Evolutionary conservation across 2,797 vertebrate genomes (phyloP).

Genomic region (Peromyscus aztecus): DNA sequence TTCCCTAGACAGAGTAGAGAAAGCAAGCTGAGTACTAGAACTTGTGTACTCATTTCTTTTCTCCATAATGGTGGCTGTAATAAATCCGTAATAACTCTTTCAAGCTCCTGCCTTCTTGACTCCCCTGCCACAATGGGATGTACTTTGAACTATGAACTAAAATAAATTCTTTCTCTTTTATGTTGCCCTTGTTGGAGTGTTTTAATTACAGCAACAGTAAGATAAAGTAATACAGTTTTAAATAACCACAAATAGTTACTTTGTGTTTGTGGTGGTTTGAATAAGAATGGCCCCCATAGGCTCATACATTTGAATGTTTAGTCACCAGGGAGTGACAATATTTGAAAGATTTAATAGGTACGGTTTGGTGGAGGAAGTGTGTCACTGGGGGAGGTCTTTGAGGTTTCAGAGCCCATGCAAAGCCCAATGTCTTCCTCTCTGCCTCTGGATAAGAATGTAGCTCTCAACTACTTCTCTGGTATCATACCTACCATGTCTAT

Average conservation of each 20-base stretch:
- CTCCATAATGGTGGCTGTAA: neutral
- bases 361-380: neutral
- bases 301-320: neutral
- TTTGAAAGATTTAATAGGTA: neutral
- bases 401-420: neutral
- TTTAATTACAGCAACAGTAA: neutral
- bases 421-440: neutral
- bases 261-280: neutral
- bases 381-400: neutral
- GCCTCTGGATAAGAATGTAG: neutral
- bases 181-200: neutral
- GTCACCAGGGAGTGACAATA: neutral
- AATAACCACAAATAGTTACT: neutral
- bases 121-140: neutral
- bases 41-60: neutral
- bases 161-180: neutral
- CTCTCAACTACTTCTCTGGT: neutral
- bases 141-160: neutral
- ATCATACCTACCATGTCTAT: fast-evolving
- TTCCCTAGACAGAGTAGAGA: neutral
- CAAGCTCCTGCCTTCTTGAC: neutral
- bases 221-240: neutral
- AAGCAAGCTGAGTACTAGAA: neutral
- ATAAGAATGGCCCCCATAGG: neutral
- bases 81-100: neutral